phyloP scores from a whole-genome alignment of 2,113 vertebrate species.

The Sinocyclocheilus anophthalmus region DNA sequence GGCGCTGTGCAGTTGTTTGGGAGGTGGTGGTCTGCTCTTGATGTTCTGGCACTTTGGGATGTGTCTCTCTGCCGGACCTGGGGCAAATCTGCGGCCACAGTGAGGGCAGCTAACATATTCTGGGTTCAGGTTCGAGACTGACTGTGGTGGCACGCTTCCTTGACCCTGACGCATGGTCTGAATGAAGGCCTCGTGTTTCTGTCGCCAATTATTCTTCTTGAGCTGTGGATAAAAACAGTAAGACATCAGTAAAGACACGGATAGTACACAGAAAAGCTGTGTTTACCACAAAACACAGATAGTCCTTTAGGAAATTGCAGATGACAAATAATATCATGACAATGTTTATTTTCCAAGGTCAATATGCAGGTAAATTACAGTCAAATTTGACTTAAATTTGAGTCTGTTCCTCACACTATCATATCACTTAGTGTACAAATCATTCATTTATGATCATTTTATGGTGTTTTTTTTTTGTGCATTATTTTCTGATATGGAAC shows the following conservation, averaged over 20 bases:
- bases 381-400: too few relatives aligned
- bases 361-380: background rate
- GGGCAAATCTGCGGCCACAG: slow-evolving; percentile 76
- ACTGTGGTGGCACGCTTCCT: slow-evolving; percentile 45
- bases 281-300: too few relatives aligned
- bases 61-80: slow-evolving; percentile 74
- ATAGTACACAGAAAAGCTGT: too few relatives aligned
- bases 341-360: too few relatives aligned
- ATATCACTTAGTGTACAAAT: too few relatives aligned
- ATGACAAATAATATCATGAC: too few relatives aligned
- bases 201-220: slow-evolving; percentile 71
- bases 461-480: too few relatives aligned
- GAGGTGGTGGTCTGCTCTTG: slow-evolving; percentile 73
- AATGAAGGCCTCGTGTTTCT: slow-evolving; percentile 75
- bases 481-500: too few relatives aligned
- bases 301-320: too few relatives aligned
- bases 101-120: slow-evolving; percentile 79
- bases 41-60: slow-evolving; percentile 79
- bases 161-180: slow-evolving; percentile 66
- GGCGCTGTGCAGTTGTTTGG: slow-evolving; percentile 15
- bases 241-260: background rate
- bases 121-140: slow-evolving; percentile 60
- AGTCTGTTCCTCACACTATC: too few relatives aligned
- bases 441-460: too few relatives aligned
- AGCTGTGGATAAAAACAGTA: slow-evolving; percentile 46